Conservation (phyloP, 2,797 vertebrate species). For the Chrysocyon brachyurus region DNA sequence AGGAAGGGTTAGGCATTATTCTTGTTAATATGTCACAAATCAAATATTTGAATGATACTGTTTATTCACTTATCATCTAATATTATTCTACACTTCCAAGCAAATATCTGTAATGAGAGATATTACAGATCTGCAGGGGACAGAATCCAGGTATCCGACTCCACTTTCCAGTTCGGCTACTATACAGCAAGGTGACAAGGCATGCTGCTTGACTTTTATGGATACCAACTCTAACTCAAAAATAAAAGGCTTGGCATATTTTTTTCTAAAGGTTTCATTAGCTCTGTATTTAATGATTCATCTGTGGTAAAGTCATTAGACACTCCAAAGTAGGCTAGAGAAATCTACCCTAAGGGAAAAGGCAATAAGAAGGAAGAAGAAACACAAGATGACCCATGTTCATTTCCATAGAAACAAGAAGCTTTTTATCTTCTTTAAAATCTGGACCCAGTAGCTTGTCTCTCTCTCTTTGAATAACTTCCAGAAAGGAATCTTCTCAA, state of each 20-base stretch:
- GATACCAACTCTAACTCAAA: neutral
- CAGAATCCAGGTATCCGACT: neutral
- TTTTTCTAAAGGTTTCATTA: conserved; percentile 16
- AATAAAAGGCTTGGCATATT: neutral
- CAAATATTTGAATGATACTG: neutral
- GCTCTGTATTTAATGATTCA: conserved; percentile 9
- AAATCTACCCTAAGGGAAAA: neutral
- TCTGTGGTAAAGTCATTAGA: neutral
- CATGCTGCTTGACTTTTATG: neutral
- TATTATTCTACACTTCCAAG: neutral
- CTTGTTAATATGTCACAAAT: neutral
- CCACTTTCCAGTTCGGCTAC: neutral
- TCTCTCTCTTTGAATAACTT: neutral
- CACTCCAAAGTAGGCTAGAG: neutral
- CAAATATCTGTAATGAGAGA: neutral
- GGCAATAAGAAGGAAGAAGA: neutral
- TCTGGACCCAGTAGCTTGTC: neutral
- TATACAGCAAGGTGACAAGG: neutral
- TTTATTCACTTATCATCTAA: neutral
- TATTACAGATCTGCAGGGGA: neutral
- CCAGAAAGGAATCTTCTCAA: conserved; percentile 12
- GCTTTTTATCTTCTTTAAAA: conserved; percentile 30
- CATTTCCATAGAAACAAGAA: conserved; percentile 70
- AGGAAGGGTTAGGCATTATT: neutral
- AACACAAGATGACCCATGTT: neutral